phyloP scores from a whole-genome alignment of 2,797 vertebrate species.

The Eidolon dupreanum region DNA sequence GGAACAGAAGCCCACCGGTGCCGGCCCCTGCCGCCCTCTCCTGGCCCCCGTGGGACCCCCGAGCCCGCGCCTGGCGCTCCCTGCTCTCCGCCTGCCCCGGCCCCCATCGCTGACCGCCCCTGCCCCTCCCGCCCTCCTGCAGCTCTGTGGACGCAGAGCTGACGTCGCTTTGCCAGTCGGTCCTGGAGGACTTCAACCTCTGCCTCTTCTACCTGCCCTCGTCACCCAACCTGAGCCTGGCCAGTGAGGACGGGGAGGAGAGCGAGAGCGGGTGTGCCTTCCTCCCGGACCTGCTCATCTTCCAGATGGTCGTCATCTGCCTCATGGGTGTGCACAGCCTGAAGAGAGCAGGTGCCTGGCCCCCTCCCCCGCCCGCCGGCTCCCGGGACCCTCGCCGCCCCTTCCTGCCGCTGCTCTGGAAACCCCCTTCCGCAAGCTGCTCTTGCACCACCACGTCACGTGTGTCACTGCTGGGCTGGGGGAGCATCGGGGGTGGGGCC shows the following conservation, averaged over 20 bases:
- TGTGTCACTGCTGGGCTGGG: neutral
- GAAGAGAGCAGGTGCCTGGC: slow-evolving; percentile 92
- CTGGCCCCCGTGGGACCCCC: neutral
- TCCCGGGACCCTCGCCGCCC: neutral
- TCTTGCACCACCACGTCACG: neutral
- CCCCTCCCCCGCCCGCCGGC: neutral
- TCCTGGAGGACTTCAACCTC: slow-evolving; percentile 98
- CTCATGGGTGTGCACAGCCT: slow-evolving; percentile 98
- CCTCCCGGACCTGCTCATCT: slow-evolving; percentile 94
- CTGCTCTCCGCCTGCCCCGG: neutral
- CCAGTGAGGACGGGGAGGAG: slow-evolving; percentile 95
- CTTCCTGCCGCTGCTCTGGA: neutral
- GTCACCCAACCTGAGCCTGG: slow-evolving; percentile 85
- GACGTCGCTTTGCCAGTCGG: slow-evolving; percentile 96
- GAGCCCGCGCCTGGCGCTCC: neutral
- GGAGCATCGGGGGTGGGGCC: neutral
- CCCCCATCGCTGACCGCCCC: neutral
- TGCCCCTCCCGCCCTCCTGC: neutral
- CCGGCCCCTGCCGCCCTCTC: neutral
- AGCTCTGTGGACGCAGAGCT: slow-evolving; percentile 95
- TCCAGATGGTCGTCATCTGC: slow-evolving; percentile 96
- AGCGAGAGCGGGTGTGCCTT: slow-evolving; percentile 91
- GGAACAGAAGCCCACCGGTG: no score
- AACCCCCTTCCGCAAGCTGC: neutral
- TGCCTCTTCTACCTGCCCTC: slow-evolving; percentile 97